Evolutionary conservation across 2,797 vertebrate genomes (phyloP), one percentile per base, ranked within the genome.

Genomic region (Sebastes itinus): DNA sequence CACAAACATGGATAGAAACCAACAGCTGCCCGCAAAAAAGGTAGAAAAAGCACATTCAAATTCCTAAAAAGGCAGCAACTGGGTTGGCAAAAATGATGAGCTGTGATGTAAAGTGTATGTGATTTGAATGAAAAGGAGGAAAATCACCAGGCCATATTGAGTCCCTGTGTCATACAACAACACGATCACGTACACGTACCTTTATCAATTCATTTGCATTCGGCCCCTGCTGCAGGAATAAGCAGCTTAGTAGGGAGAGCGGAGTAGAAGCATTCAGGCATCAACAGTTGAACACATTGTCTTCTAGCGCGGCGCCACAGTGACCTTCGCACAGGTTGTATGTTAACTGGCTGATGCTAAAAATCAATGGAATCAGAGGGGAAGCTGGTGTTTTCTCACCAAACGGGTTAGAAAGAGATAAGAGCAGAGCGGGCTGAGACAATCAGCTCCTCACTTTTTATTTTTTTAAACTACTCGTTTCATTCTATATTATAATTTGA

Each of bases 311-410:
- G 4, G 55, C 64, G 1, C 70, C 58, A 3, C 5, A 0, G 23
- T 27, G 90, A 88, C 92, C 91, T 93, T 90, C 83, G 61, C 75
- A 7, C 68, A 54, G 82, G 87, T 89, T 87, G 69, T 10, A 78
- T 10, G 72, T 90, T 88, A 90, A 87, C 88, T 30, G 1, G 52
- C 49, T 59, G 56, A 32, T 12, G 63, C 10, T 18, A 56, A 28
- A 73, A 88, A 88, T 80, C 86, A 55, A 80, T 85, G 49, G 6
- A 27, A 27, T 28, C 60, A 25, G 23, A 38, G 20, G 12, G 20
- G 62, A 25, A 11, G 62, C 42, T 61, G 67, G 42, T 30, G 71
- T 77, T 81, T 79, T 74, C 72, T 30, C 63, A 56, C 30, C 72
- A 60, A 22, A 78, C 4, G 0, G 32, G 67, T 1, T 8, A 67